Evolutionary conservation across 2,113 vertebrate species (phyloP).

Genomic region (Lycaon pictus): DNA sequence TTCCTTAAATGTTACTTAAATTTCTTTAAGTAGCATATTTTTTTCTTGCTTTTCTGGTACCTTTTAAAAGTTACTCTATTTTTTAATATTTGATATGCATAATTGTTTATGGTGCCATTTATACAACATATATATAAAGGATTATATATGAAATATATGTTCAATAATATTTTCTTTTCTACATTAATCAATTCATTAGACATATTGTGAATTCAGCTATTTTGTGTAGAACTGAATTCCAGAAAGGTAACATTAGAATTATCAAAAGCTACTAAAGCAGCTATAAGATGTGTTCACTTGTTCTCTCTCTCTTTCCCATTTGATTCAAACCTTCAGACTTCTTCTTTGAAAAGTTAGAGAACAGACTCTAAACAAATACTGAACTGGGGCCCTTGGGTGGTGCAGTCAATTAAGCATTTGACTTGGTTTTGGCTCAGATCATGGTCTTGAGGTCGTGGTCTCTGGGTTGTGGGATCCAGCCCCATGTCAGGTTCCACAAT

Average conservation of each 20-base stretch:
- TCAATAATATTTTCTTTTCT: conserved; percentile 79
- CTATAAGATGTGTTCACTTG: conserved; percentile 8
- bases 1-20: conserved; percentile 96
- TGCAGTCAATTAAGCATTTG: not conserved
- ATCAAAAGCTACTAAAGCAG: conserved; percentile 81
- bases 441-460: not conserved
- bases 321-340: conserved; percentile 71
- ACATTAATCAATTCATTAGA: conserved; percentile 81
- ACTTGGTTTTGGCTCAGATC: not conserved
- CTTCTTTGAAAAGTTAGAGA: conserved; percentile 66
- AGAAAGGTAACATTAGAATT: conserved; percentile 72
- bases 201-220: conserved; percentile 84
- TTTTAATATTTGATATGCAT: conserved; percentile 75
- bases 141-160: conserved; percentile 62
- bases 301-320: conserved; percentile 58
- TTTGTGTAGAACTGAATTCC: conserved; percentile 80
- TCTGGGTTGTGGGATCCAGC: not conserved
- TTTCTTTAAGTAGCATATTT: conserved; percentile 90
- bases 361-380: conserved; percentile 15
- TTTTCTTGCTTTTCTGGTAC: conserved; percentile 81
- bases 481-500: not conserved
- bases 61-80: conserved; percentile 83
- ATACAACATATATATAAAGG: not conserved
- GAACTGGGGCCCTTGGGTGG: not conserved
- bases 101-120: conserved; percentile 83